Conservation (phyloP, 2,113 vertebrate species). For the Phalacrocorax brasilianus region DNA sequence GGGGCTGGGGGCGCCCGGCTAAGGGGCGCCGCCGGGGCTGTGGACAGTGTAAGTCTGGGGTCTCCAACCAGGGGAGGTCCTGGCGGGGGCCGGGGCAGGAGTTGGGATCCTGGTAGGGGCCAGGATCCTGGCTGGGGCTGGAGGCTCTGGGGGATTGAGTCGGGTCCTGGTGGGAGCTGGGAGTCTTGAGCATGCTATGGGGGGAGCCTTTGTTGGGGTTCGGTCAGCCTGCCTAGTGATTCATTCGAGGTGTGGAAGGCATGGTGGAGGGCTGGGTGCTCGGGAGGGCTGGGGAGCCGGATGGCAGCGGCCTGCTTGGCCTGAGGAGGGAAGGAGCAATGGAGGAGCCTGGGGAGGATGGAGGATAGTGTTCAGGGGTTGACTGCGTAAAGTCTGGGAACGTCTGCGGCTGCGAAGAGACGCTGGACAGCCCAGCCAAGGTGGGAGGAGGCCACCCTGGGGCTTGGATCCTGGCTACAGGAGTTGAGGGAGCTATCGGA, state of each 20-base stretch:
- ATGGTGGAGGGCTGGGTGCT: background rate
- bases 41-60: background rate
- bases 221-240: background rate
- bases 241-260: background rate
- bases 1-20: fast-evolving
- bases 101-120: background rate
- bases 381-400: background rate
- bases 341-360: background rate
- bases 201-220: background rate
- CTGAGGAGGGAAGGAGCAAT: background rate
- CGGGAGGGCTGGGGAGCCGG: background rate
- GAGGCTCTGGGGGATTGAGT: fast-evolving
- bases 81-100: too few species aligned
- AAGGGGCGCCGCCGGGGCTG: background rate
- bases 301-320: background rate
- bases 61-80: background rate
- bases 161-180: background rate
- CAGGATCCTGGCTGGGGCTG: background rate
- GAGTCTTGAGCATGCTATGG: fast-evolving
- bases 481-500: background rate
- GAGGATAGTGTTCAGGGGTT: background rate
- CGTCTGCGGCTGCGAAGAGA: background rate
- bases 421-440: background rate
- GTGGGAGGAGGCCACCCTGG: background rate
- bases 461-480: background rate